Evolutionary conservation across 2,888 invertebrate genomes (phyloP).

Genomic region (Torymus tubicola): DNA sequence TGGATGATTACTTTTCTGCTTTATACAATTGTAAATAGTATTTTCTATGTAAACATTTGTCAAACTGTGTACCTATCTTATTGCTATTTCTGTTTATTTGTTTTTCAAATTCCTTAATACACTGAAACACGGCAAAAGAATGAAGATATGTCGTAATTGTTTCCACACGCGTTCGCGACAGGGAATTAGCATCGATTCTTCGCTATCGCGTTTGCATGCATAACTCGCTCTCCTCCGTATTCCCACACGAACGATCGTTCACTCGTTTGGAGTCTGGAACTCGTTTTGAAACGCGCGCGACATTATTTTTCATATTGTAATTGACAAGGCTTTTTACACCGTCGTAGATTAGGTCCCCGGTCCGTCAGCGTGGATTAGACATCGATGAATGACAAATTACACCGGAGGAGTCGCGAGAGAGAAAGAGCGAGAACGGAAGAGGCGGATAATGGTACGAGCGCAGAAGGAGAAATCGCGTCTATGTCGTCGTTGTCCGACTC

Average conservation of each 20-base stretch:
- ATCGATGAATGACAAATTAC: conserved; percentile 53
- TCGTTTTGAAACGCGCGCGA: conserved; percentile 49
- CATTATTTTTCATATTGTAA: conserved; percentile 51
- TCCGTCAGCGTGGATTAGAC: conserved; percentile 42
- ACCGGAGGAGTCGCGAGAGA: neutral
- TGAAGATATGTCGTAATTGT: conserved; percentile 40
- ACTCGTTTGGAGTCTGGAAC: neutral
- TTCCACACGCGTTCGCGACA: neutral
- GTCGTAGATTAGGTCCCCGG: conserved; percentile 27
- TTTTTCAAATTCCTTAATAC: too few species aligned
- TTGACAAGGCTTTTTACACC: conserved; percentile 50
- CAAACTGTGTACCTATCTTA: neutral
- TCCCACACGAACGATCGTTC: conserved; percentile 44
- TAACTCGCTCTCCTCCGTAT: neutral
- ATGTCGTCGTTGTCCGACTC: conserved; percentile 27
- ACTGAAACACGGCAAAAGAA: neutral
- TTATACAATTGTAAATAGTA: neutral
- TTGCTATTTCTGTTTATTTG: neutral
- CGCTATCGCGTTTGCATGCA: conserved; percentile 40
- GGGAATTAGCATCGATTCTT: conserved; percentile 51
- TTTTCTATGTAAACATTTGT: too few species aligned
- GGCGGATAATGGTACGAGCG: conserved; percentile 19
- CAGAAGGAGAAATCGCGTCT: conserved; percentile 16
- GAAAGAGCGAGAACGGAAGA: conserved; percentile 42
- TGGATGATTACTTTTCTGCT: too few species aligned